These are phyloP conservation scores for Colletes latitarsis DNA, from an alignment of 1,140 invertebrate species.

Conservation along the genomic window DNA sequence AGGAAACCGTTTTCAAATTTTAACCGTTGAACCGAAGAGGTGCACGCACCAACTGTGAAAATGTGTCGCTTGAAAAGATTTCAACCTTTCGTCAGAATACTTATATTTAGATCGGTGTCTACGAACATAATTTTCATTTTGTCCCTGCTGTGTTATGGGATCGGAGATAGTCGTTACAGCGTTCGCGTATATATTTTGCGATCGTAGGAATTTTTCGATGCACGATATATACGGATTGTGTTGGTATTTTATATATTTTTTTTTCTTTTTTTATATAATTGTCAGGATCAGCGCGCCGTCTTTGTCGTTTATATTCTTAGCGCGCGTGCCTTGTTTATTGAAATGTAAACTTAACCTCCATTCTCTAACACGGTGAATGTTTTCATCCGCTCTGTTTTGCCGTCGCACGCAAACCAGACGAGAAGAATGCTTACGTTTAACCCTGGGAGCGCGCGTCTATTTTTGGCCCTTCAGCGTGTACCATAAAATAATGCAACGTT, in stretches of 20 bases:
- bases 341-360: constrained; percentile 52
- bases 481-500: constrained; percentile 32
- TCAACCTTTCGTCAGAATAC: constrained; percentile 23
- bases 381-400: constrained; percentile 44
- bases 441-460: constrained; percentile 56
- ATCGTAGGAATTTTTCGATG: background rate
- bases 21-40: background rate
- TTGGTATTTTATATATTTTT: background rate
- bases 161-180: too few species aligned
- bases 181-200: background rate
- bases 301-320: constrained; percentile 31
- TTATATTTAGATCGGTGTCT: constrained; percentile 38
- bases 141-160: too few species aligned
- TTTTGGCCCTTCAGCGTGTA: constrained; percentile 39
- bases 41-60: background rate
- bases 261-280: background rate
- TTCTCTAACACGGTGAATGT: constrained; percentile 38
- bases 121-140: constrained; percentile 40
- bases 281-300: background rate
- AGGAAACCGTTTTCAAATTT: too few species aligned
- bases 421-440: constrained; percentile 50
- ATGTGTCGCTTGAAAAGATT: constrained; percentile 29
- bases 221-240: too few species aligned
- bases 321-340: constrained; percentile 26
- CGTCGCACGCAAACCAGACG: constrained; percentile 45